A percentile compares a stretch with the other conserved stretches of the same genome.
phyloP scores from a whole-genome alignment of 2,113 vertebrate genomes.

The Callorhinus ursinus region DNA sequence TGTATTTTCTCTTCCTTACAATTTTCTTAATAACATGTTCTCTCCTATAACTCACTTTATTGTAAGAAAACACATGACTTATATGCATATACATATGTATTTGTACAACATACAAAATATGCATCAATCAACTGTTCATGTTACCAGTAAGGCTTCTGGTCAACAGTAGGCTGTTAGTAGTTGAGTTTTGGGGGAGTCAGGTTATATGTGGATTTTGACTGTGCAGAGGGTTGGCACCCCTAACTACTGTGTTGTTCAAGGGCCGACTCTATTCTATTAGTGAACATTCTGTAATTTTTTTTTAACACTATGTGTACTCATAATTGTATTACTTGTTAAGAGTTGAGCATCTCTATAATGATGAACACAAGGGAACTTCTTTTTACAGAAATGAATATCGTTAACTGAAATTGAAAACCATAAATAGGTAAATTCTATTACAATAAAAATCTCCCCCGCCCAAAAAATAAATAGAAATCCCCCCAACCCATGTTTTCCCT shows the following conservation, averaged over 20 bases:
- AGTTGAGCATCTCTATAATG: slow-evolving; percentile 31
- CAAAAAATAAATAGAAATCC: background rate
- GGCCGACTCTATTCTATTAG: background rate
- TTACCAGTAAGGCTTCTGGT: background rate
- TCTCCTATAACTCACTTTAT: background rate
- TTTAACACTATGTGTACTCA: background rate
- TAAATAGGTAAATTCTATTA: background rate
- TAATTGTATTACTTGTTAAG: background rate
- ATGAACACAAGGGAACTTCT: background rate
- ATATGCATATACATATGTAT: background rate
- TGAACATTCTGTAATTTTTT: background rate
- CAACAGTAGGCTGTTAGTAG: background rate
- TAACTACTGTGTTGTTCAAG: background rate
- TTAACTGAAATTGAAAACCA: background rate
- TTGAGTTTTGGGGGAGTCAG: background rate
- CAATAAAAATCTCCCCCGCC: background rate
- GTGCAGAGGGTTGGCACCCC: background rate
- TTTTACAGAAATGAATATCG: slow-evolving; percentile 41
- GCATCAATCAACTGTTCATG: background rate
- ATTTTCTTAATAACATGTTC: background rate
- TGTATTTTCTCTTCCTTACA: background rate
- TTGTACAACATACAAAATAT: background rate
- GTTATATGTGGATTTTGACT: background rate
- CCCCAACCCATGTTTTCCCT: background rate
- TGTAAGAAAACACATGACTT: background rate